phyloP scores from a whole-genome alignment of 2,113 vertebrate species.

The Colaptes auratus region DNA sequence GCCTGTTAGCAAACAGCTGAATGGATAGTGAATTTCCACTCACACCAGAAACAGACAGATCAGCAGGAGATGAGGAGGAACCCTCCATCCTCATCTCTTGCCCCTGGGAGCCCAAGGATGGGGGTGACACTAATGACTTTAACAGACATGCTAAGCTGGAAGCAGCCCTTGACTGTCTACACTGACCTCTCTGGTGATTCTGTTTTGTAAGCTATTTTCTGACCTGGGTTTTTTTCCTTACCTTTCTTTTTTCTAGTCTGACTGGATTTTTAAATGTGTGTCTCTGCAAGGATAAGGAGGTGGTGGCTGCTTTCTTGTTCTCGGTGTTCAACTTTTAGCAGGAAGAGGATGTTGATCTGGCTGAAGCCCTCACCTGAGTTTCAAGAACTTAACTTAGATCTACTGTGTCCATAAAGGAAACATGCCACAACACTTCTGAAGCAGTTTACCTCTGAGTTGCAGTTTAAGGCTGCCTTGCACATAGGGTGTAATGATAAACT shows the following conservation, averaged over 20 bases:
- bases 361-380: background rate
- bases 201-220: conserved; percentile 16
- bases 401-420: background rate
- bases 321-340: background rate
- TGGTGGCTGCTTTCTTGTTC: background rate
- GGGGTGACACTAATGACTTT: conserved; percentile 36
- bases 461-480: background rate
- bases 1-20: conserved; percentile 30
- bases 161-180: conserved; percentile 1
- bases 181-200: background rate
- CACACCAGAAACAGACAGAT: background rate
- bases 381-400: background rate
- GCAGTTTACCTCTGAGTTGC: background rate
- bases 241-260: background rate
- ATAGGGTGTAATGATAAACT: background rate
- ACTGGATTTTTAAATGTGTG: background rate
- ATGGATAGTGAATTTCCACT: background rate
- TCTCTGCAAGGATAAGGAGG: background rate
- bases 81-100: conserved; percentile 2
- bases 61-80: conserved; percentile 45
- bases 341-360: background rate
- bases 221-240: background rate
- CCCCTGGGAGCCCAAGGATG: conserved; percentile 24
- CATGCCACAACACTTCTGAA: background rate
- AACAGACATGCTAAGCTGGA: conserved; percentile 40